phyloP scores from a whole-genome alignment of 2,797 vertebrate genomes.

The Tinamus major region DNA sequence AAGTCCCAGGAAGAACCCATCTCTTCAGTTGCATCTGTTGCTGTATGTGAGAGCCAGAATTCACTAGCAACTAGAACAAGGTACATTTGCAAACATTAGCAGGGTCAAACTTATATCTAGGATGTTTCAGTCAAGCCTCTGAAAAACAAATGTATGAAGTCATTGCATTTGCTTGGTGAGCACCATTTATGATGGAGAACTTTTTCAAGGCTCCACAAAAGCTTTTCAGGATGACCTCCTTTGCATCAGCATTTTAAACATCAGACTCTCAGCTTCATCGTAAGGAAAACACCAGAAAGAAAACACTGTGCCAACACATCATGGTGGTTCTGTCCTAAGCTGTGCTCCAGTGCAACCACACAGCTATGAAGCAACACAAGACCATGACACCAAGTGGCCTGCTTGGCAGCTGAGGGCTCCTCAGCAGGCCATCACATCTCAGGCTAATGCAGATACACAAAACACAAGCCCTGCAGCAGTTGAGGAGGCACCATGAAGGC shows the following conservation, averaged over 20 bases:
- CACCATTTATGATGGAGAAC: neutral
- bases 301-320: neutral
- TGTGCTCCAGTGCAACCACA: accelerated
- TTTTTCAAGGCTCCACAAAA: neutral
- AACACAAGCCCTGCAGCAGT: neutral
- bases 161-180: neutral
- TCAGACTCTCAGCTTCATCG: neutral
- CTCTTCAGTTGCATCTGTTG: slow-evolving; percentile 30
- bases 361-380: neutral
- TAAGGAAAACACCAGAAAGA: neutral
- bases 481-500: neutral
- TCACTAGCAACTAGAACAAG: neutral
- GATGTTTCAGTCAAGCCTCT: neutral
- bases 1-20: slow-evolving; percentile 43
- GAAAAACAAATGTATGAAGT: neutral
- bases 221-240: neutral
- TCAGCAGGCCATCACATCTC: neutral
- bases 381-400: neutral
- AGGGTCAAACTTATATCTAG: neutral
- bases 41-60: slow-evolving; percentile 14
- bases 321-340: neutral
- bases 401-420: neutral
- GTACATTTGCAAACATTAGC: neutral
- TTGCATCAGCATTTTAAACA: neutral
- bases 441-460: neutral